These are phyloP conservation scores for Mesembrinibis cayennensis DNA, from an alignment of 2,113 vertebrate species.

Conservation along the genomic window DNA sequence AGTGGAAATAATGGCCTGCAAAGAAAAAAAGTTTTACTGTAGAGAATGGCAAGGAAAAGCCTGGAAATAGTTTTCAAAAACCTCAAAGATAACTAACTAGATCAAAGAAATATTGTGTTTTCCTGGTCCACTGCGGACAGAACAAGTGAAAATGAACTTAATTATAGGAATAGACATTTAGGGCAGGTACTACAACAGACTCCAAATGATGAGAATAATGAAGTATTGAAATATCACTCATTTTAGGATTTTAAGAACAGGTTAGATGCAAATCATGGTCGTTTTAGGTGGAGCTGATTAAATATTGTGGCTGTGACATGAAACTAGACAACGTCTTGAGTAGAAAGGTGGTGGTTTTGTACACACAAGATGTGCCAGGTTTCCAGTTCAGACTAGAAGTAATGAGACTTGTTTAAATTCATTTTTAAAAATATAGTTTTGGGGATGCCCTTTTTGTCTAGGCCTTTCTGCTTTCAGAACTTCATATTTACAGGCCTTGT, in stretches of 20 bases:
- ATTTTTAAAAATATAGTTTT: not conserved
- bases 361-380: not conserved
- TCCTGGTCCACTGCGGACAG: not conserved
- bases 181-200: not conserved
- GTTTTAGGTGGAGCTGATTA: not conserved
- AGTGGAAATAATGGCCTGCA: not conserved
- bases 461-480: not conserved
- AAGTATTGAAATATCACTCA: not conserved
- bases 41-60: not conserved
- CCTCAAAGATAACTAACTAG: not conserved
- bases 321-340: not conserved
- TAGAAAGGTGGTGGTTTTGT: not conserved
- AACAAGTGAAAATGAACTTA: not conserved
- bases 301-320: not conserved
- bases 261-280: not conserved
- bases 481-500: not conserved
- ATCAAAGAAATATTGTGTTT: not conserved
- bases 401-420: not conserved
- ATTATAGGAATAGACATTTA: not conserved
- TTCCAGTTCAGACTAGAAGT: not conserved
- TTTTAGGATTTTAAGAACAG: not conserved
- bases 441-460: not conserved
- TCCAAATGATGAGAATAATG: not conserved
- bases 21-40: not conserved
- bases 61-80: not conserved